A percentile compares a stretch with the other conserved stretches of the same genome.
These are phyloP conservation scores for Drosophila subsilvestris DNA, from an alignment of 2,888 invertebrate genomes.

Conservation along the genomic window DNA sequence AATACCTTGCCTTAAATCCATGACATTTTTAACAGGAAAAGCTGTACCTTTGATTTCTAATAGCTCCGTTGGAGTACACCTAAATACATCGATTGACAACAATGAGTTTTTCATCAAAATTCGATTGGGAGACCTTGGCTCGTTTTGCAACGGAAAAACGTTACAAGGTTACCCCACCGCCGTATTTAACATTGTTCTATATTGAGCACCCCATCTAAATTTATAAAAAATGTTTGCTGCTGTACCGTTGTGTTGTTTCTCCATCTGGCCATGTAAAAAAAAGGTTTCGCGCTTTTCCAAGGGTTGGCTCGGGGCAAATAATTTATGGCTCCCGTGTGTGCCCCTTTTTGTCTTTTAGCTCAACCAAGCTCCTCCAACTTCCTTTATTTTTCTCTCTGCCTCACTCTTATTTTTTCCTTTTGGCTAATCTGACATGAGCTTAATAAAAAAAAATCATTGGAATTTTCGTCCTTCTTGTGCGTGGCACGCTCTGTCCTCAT, in stretches of 20 bases:
- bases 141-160: conserved; percentile 46
- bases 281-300: conserved; percentile 63
- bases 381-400: conserved; percentile 3
- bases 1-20: no score
- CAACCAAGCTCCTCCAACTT: conserved; percentile 25
- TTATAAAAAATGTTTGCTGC: conserved; percentile 70
- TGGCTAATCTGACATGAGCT: conserved; percentile 62
- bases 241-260: conserved; percentile 18
- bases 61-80: neutral
- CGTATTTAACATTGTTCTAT: conserved; percentile 32
- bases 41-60: no score
- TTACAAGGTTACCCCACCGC: conserved; percentile 46
- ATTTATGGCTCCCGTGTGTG: conserved; percentile 77
- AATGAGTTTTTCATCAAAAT: neutral
- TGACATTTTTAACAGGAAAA: neutral
- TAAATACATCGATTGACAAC: neutral
- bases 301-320: conserved; percentile 69
- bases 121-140: conserved; percentile 48
- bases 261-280: conserved; percentile 33
- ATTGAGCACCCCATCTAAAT: conserved; percentile 75
- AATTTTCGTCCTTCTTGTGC: conserved; percentile 60
- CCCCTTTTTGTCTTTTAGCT: conserved; percentile 21
- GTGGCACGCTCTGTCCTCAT: conserved; percentile 54
- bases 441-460: conserved; percentile 66
- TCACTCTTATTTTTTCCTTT: neutral